Conservation (phyloP, 2,113 vertebrate species). For the Plecturocebus donacophilus region DNA sequence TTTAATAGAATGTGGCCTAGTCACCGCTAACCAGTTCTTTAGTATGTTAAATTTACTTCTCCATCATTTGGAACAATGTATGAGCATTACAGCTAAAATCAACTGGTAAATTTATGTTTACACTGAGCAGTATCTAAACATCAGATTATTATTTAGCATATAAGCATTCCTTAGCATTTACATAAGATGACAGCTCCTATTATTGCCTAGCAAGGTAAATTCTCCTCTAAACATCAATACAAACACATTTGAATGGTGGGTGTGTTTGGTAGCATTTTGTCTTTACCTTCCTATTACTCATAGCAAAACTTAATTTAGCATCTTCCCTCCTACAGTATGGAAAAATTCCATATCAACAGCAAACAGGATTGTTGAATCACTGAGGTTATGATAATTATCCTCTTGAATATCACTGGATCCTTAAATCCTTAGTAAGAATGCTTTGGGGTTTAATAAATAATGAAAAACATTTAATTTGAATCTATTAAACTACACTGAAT, state of each 20-base stretch:
- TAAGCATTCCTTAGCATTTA: not conserved
- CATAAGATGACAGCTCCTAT: not conserved
- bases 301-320: not conserved
- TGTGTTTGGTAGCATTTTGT: not conserved
- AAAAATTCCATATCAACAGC: not conserved
- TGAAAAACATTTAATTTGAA: not conserved
- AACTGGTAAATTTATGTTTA: not conserved
- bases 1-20: not conserved
- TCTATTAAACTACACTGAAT: not conserved
- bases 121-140: not conserved
- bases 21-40: not conserved
- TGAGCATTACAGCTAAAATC: not conserved
- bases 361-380: not conserved
- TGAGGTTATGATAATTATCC: not conserved
- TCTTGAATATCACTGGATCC: not conserved
- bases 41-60: not conserved
- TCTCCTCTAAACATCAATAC: not conserved
- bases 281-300: not conserved
- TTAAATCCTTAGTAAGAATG: not conserved
- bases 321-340: not conserved
- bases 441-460: slow-evolving; percentile 18
- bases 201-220: not conserved
- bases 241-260: not conserved
- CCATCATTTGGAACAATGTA: not conserved
- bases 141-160: not conserved